Conservation (phyloP, 1,140 invertebrate genomes). For the Helicorthomorpha holstii region DNA sequence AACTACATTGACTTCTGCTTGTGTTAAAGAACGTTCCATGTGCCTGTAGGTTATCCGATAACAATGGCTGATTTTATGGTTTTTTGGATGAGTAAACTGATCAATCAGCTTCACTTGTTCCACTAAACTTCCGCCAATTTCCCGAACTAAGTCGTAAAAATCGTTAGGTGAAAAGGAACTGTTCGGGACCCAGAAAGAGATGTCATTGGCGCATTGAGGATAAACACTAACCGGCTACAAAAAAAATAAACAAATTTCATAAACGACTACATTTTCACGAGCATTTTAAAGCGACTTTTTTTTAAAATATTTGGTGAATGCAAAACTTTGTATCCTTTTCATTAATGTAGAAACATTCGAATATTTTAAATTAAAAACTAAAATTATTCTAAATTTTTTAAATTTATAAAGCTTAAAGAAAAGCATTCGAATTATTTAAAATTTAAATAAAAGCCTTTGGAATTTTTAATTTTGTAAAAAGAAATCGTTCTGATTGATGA, state of each 20-base stretch:
- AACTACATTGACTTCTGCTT: slow-evolving; percentile 70
- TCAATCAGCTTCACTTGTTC: slow-evolving; percentile 84
- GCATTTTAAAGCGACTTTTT: slow-evolving; percentile 29
- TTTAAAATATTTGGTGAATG: too few species aligned
- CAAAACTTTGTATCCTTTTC: too few species aligned
- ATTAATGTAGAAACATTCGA: too few species aligned
- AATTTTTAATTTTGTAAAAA: too few species aligned
- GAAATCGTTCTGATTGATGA: too few species aligned
- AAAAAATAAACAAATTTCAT: slow-evolving; percentile 18
- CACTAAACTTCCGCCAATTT: slow-evolving; percentile 69
- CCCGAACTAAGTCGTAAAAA: slow-evolving; percentile 85
- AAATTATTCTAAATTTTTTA: too few species aligned
- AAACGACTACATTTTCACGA: slow-evolving; percentile 2
- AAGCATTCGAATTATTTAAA: not conserved
- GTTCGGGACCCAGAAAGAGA: slow-evolving; percentile 89
- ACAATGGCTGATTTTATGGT: slow-evolving; percentile 61
- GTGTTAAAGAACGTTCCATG: slow-evolving; percentile 71
- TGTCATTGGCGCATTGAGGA: slow-evolving; percentile 79
- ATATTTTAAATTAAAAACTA: too few species aligned
- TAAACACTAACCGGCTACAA: slow-evolving; percentile 71
- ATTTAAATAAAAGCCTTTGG: too few species aligned
- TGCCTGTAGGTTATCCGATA: slow-evolving; percentile 89
- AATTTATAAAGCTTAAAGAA: slow-evolving; percentile 1
- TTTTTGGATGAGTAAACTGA: slow-evolving; percentile 73
- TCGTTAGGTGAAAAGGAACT: slow-evolving; percentile 65